Base-by-base conservation (phyloP, 2,113 vertebrate species). In the Pelvicachromis taeniatus region DNA sequence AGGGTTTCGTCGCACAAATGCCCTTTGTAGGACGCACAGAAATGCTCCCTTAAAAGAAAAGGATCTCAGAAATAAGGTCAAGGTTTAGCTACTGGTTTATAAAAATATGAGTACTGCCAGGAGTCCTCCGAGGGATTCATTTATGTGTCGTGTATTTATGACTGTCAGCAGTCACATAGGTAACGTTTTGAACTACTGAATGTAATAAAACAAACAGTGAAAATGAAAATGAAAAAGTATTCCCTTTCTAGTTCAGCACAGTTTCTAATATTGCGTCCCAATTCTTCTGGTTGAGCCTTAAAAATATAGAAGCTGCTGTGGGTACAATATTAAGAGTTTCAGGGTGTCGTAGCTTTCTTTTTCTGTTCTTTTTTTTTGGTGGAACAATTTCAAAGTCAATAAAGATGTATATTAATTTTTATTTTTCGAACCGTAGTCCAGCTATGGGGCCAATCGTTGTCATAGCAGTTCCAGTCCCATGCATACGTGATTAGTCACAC, bases 1-100 rank as follows among this genome's bases (percentile, higher is more conserved):
- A 75, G 78, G 87, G 82, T 81, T 88, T 85, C 6, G 14, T 38
- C 23, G 75, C 86, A 94, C 85, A 93, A 88, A 88, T 81, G 87
- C 21, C 31, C 91, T 93, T 93, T 94, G 87, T 93, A 77, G 85
- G 45, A 78, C 53, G 53, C 8, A 79, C 80, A 80, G 73, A 83
- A 45, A 9, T 11, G 35, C 58, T 85, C 50, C 88, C 65, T 82
- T 4, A 38, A 53, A 33, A 54, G 58, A 45, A 79, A 88, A 77
- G 45, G 21, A 82, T 40, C 68, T 75, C 23, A 73, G 68, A 45
- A 73, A 29, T 68, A 50, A 77, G 52, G 77, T 77, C 14, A 29
- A 45, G 45, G 53, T 80, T 77, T 80, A 80, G 80, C 61, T 42
- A 33, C 38, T 48, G 38, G 29, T 77, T 84, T 85, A 81, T 86